A percentile compares a stretch with the other conserved stretches of the same genome.
phyloP scores from a whole-genome alignment of 2,888 invertebrate species.

The Rhodophaea formosa region DNA sequence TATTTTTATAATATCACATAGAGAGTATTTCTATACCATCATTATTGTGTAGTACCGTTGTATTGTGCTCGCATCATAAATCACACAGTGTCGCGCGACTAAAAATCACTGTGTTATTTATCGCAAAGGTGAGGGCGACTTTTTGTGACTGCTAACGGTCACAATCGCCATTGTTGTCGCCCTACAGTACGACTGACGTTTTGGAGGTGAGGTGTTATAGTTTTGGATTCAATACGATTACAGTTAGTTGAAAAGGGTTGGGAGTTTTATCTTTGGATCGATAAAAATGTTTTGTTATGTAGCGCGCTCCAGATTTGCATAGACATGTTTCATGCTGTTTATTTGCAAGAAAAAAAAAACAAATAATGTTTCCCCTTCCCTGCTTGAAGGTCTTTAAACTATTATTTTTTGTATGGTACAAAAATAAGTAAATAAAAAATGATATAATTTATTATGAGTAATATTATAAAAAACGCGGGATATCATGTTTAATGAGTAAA shows the following conservation, averaged over 20 bases:
- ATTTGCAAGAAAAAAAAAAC: no score
- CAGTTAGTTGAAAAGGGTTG: background rate
- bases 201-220: background rate
- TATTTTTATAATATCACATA: no score
- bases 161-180: conserved; percentile 40
- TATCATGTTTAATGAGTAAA: no score
- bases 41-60: conserved; percentile 24
- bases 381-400: no score
- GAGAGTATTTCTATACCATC: background rate
- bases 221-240: background rate
- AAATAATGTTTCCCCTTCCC: no score
- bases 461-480: no score
- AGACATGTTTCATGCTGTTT: no score
- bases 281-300: background rate
- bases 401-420: no score
- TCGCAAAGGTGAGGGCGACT: conserved; percentile 59
- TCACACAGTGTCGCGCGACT: conserved; percentile 71
- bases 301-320: no score
- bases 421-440: no score
- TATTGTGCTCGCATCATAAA: conserved; percentile 69
- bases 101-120: conserved; percentile 74
- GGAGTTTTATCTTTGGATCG: background rate
- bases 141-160: conserved; percentile 58
- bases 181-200: conserved; percentile 32
- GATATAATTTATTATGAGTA: no score